Evolutionary conservation across 2,113 vertebrate species (phyloP), one percentile per base, ranked within the genome.

Genomic region (Cryptotis parvus): DNA sequence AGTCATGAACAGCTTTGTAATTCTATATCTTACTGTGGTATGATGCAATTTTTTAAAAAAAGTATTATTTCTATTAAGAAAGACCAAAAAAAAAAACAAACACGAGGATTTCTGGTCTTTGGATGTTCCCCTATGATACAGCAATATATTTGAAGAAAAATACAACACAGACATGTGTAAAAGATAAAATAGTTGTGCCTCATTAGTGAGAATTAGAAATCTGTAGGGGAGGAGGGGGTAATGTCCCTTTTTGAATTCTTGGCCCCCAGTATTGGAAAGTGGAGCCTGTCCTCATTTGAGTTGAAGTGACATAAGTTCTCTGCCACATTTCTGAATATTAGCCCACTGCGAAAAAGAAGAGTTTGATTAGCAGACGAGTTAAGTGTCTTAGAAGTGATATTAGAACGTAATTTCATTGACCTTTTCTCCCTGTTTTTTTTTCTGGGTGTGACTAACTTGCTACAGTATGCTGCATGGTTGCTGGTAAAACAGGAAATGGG

Each of bases 401-500:
- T 93, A 84, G 94, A 91, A 68, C 61, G 96, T 92, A 79, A 86
- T 96, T 96, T 97, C 78, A 95, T 72, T 96, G 84, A 66, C 9
- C 87, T 89, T 94, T 63, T 92, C 72, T 89, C 63, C 94, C 37
- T 91, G 96, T 78, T 87, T 22, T 94, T 35, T 52, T 96, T 97
- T 95, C 94, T 97, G 97, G 97, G 93, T 95, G 69, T 96, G 96
- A 91, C 93, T 96, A 91, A 86, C 81, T 95, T 95, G 92, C 90
- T 93, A 73, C 97, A 99, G 99, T 98, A 98, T 95, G 99, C 99
- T 96, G 98, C 98, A 65, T 99, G 99, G 99, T 97, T 99, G 96
- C 98, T 99, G 76, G 97, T 99, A 96, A 99, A 99, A 97, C 98
- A 99, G 97, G 98, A 99, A 97, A 93, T 98, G 95, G 98, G 97